Base-by-base conservation (phyloP, 1,140 invertebrate genomes). In the Tetranychus cinnabarinus region DNA sequence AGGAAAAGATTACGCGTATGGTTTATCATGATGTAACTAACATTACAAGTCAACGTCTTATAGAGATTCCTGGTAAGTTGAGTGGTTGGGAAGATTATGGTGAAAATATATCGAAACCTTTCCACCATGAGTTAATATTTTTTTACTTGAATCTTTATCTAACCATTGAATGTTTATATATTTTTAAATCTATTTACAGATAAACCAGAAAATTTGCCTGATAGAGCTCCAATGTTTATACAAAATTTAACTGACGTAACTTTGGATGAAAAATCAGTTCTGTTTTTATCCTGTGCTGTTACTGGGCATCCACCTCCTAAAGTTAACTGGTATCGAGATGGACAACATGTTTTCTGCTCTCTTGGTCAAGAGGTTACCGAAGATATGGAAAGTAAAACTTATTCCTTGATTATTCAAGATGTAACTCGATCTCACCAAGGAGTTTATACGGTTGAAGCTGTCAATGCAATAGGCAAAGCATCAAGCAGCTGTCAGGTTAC, bases 301-400 rank as follows among this genome's bases (percentile, higher is more conserved):
- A 75, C 73, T 60, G 86, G 84, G 13, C 78, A 83, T 65, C 85
- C 85, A 1, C 76, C 74, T 54, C 80, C 85, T 3, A 76, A 77
- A 39, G 68, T 85, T 10, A 77, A 75, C 64, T 89, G 86, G 86
- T 81, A 78, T 66, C 75, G 82, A 36, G 84, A 86, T 69, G 82
- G 80, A 54, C 72, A 77, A 52, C 75, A 79, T 65, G 74, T 88
- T 13, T 66, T 69, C 0, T 67, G 73, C 54, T 72, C 69, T 33
- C 73, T 78, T 31, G 74, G 79, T 48, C 73, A 77, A 23, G 72
- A 76, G 65, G 77, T 76, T 4, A 52, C 50, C 50, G 50, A 52
- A 23, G 50, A 52, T 52, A 52, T 52, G 50, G 50, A 52, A n/a
- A 52, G 50, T 23, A 52, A 52, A 52, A 52, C 50, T 23, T 52